Evolutionary conservation across 2,113 vertebrate genomes (phyloP).

Genomic region (Morone saxatilis): DNA sequence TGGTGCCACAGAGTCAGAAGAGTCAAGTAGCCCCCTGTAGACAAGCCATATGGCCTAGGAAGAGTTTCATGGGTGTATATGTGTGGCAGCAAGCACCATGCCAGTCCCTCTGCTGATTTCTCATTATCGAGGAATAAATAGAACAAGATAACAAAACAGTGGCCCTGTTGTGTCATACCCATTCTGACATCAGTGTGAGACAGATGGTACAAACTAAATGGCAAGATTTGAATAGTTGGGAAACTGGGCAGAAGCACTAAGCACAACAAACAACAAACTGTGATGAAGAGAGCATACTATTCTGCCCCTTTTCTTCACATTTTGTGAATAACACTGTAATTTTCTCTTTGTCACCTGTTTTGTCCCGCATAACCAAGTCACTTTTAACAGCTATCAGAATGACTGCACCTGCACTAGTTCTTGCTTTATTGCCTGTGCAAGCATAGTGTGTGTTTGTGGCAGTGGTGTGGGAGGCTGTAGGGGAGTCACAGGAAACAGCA

Average conservation of each 20-base stretch:
- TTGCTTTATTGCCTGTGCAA: constrained; percentile 48
- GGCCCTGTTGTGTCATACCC: constrained; percentile 79
- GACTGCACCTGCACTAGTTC: constrained; percentile 21
- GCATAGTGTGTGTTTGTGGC: constrained; percentile 51
- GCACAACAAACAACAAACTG: constrained; percentile 69
- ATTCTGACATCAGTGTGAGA: constrained; percentile 79
- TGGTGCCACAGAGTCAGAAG: constrained; percentile 68
- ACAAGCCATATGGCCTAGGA: constrained; percentile 83
- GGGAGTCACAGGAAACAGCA: constrained; percentile 65
- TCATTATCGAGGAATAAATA: constrained; percentile 87
- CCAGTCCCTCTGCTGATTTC: constrained; percentile 79
- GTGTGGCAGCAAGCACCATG: constrained; percentile 73
- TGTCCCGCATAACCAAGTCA: constrained; percentile 46
- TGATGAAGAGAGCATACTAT: constrained; percentile 47
- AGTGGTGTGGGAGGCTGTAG: constrained; percentile 73
- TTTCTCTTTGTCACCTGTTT: constrained; percentile 46
- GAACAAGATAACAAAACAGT: constrained; percentile 81
- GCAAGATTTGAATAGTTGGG: constrained; percentile 71
- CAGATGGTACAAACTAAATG: constrained; percentile 84
- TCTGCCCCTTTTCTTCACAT: constrained; percentile 20
- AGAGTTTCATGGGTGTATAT: constrained; percentile 73
- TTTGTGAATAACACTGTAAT: constrained; percentile 35
- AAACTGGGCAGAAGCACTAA: constrained; percentile 60
- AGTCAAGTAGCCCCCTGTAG: constrained; percentile 74
- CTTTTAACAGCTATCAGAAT: constrained; percentile 55